Evolutionary conservation across 2,888 invertebrate genomes (phyloP), one percentile per base, ranked within the genome.

Genomic region (Ochropleura leucogaster): DNA sequence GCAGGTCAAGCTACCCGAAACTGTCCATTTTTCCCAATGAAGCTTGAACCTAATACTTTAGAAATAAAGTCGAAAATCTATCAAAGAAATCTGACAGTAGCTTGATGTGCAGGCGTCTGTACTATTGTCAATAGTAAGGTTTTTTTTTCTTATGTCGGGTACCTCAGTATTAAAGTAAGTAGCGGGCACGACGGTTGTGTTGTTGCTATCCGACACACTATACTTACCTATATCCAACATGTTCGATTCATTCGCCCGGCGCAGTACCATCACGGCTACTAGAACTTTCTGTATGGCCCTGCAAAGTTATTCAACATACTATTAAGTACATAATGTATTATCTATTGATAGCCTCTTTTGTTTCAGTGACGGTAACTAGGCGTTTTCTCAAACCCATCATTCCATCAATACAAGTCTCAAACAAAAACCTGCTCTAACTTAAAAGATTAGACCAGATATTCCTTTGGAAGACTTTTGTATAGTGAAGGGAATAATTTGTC

Each of bases 401-500:
- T 79, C 55, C 62, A 73, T 67, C 69, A 68, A 67, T 68, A n/a
- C 8, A 4, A 30, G 10, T 12, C 0, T 4, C n/a, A 46, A 49
- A 62, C 47, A 1, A 84, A 72, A 72, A 44, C 4, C 1, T 0
- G 74, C 75, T 44, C 7, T 77, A 62, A 40, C 0, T 0, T 6
- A 5, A 42, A 7, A 3, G 0, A 0, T 8, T 44, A 74, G 10
- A 59, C 57, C 30, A 6, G 7, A 14, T 16, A 64, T 73, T 84
- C 14, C 10, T 4, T 53, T 64, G 42, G 0, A 0, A 64, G 8
- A 14, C 12, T 30, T 42, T 10, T 14, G 44, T 64, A 16, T 65
- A 63, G 51, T 49, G 30, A 66, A 74, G 30, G 51, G 68, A 64
- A 77, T 80, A 82, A 86, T 84, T 84, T 85, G 82, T 82, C 82